Conservation (phyloP, 1,140 invertebrate genomes). For the Aphelenchoides besseyi region DNA sequence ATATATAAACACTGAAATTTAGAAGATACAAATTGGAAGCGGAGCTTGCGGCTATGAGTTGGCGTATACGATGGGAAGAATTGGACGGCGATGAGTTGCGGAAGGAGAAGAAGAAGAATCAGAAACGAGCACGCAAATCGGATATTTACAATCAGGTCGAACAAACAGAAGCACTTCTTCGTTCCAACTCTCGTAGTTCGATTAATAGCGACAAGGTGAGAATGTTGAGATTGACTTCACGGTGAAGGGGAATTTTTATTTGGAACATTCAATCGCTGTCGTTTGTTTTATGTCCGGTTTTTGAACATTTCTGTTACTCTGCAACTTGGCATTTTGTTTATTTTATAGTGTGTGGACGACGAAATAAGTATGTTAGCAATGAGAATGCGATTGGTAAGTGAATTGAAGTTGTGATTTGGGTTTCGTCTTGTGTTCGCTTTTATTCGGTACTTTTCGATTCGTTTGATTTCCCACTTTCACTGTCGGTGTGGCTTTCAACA, state of each 20-base stretch:
- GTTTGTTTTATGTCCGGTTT: too few species aligned
- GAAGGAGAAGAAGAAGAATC: conserved; percentile 50
- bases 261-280: not conserved
- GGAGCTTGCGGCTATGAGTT: conserved; percentile 89
- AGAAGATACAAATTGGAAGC: conserved; percentile 87
- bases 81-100: conserved; percentile 64
- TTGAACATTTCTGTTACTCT: too few species aligned
- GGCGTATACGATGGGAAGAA: conserved; percentile 83
- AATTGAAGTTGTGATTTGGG: not conserved
- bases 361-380: conserved; percentile 39
- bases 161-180: conserved; percentile 55
- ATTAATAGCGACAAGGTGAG: conserved; percentile 63
- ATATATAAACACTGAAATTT: too few species aligned
- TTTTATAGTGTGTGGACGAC: conserved; percentile 51
- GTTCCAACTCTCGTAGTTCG: conserved; percentile 64
- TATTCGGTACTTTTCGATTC: not conserved
- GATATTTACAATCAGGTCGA: conserved; percentile 40
- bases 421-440: conserved; percentile 1
- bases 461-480: too few species aligned
- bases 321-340: conserved; percentile 26
- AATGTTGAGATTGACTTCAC: not conserved
- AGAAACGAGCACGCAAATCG: conserved; percentile 44
- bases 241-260: conserved; percentile 4
- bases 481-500: too few species aligned
- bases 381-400: conserved; percentile 51